Base-by-base conservation (phyloP, 2,888 invertebrate species). In the Thereva nobilitata region DNA sequence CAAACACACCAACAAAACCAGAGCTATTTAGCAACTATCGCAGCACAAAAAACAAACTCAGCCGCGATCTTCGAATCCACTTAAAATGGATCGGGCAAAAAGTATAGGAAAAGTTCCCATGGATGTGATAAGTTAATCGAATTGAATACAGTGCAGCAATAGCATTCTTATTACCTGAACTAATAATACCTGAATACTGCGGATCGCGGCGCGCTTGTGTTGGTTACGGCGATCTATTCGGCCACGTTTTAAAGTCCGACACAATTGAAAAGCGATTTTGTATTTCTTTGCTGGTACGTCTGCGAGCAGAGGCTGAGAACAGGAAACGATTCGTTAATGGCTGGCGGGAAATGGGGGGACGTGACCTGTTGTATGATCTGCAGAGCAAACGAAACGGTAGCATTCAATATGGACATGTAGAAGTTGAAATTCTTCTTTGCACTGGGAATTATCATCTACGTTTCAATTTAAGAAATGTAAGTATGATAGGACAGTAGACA, bases 361-460 rank as follows among this genome's bases (percentile, higher is more conserved):
- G 42, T 4, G 9, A 23, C 35, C 35, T 8, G 44, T 42, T n/a
- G 34, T 7, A 38, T 4, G 9, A 23, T 12, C 35, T 8, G 44
- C 44, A 34, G 34, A 44, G 42, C 53, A 53, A 52, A 53, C 57
- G 50, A 66, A 66, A 66, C 66, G 66, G 66, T 66, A 66, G 66
- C 66, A 66, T 66, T 55, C 56, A 23, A 2, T 23, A 23, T 23
- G 23, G 23, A 23, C 23, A 66, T 49, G 49, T 57, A 10, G 59
- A 57, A 56, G 56, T 65, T 49, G 47, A 65, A 50, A 50, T 61
- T 61, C 61, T 50, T 49, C 61, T 61, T 50, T 49, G 50, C 61
- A 61, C 50, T 50, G 41, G 53, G 50, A 61, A 50, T 50, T 42
- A 50, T 56, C 41, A 61, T 61, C 50, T 61, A 65, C 65, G 65